These are phyloP conservation scores for Lobophora halterata DNA, from an alignment of 2,888 invertebrate species.

Conservation along the genomic window DNA sequence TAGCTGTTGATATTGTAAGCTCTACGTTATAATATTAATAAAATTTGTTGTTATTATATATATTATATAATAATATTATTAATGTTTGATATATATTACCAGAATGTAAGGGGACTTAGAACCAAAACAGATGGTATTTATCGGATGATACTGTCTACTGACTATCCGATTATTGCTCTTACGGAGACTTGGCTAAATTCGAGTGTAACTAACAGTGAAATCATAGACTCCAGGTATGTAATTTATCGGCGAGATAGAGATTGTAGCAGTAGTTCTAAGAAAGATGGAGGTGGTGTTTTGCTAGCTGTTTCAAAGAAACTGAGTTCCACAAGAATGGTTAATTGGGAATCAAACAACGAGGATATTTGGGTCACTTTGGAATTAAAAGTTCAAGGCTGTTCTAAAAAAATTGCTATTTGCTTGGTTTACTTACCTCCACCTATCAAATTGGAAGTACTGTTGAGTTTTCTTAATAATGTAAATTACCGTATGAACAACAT, in stretches of 20 bases:
- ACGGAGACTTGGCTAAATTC: constrained; percentile 11
- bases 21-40: not conserved
- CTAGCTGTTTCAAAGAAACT: constrained; percentile 3
- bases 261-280: not conserved
- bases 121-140: constrained; percentile 5
- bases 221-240: not conserved
- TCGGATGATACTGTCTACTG: not conserved
- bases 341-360: constrained; percentile 2
- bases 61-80: not conserved
- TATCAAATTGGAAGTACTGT: not conserved
- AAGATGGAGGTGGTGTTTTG: constrained; percentile 7
- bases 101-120: constrained; percentile 5
- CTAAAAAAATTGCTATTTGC: constrained; percentile 1
- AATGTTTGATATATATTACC: constrained; percentile 4
- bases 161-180: constrained; percentile 2
- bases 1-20: not conserved
- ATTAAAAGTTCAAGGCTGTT: not conserved
- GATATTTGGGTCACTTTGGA: constrained; percentile 3
- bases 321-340: not conserved
- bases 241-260: constrained; percentile 4
- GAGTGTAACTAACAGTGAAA: constrained; percentile 2
- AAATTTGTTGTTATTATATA: not conserved
- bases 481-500: too few species aligned
- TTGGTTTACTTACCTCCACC: constrained; percentile 6
- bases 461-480: too few species aligned